phyloP scores from a whole-genome alignment of 2,797 vertebrate species.

The Simalia tracyae region DNA sequence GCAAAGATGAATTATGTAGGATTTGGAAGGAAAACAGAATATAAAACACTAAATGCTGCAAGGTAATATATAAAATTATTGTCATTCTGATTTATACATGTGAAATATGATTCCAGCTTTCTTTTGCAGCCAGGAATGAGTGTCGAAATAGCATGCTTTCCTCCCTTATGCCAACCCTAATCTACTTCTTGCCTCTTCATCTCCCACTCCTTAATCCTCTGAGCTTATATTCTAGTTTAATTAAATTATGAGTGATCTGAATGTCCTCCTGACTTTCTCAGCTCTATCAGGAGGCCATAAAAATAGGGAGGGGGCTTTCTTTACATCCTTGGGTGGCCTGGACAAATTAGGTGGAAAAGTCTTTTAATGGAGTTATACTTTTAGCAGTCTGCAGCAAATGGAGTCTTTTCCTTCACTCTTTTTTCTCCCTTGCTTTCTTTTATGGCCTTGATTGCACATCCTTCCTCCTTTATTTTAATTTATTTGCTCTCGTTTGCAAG shows the following conservation, averaged over 20 bases:
- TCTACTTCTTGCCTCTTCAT: background rate
- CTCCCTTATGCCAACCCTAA: background rate
- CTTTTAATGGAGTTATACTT: background rate
- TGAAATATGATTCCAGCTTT: background rate
- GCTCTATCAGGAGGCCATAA: background rate
- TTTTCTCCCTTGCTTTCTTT: background rate
- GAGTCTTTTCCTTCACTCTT: background rate
- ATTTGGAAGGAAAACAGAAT: background rate
- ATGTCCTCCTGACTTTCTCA: background rate
- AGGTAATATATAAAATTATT: background rate
- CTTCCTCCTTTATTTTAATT: background rate
- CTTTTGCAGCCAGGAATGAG: background rate
- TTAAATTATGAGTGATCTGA: background rate
- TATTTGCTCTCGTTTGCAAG: background rate
- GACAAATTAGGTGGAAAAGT: background rate
- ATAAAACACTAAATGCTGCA: background rate
- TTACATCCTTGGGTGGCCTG: background rate
- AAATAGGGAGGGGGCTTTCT: background rate
- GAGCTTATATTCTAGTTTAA: background rate
- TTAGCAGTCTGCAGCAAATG: background rate
- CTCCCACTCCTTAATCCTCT: background rate
- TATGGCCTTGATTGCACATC: background rate
- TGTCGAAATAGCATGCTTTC: background rate
- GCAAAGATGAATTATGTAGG: background rate
- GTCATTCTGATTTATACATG: background rate